Evolutionary conservation across 2,888 invertebrate species (phyloP), one percentile per base, ranked within the genome.

Genomic region (Drosophila nigricruria): DNA sequence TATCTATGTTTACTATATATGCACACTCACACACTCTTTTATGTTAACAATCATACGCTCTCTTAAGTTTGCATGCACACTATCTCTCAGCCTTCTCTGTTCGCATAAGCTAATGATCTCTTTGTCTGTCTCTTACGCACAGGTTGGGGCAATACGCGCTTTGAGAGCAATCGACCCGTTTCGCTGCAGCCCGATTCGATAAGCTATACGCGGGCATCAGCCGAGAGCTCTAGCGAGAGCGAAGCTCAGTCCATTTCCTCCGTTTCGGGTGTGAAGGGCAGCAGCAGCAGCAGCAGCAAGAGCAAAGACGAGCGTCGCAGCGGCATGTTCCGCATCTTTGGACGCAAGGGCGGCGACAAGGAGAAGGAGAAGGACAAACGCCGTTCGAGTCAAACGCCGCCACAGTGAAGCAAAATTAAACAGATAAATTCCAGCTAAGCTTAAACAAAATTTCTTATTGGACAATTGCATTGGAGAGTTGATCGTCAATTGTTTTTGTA

Each of bases 151-250:
- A 89, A 87, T 42, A 83, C 79, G 43, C 92, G 93, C 70, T 92
- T 91, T 70, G 93, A 93, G 66, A 70, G 90, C 64, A 89, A 76
- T 66, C 92, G 93, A 43, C 93, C 93, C 23, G 90, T 92, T n/a
- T 93, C 93, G 10, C 79, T 91, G 63, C 91, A 90, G 64, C 91
- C 92, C 56, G 91, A 92, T 56, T 90, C 92, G 18, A 88, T 93
- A 14, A 90, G 90, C 61, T 85, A 92, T 43, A 88, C 91, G 38
- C 91, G 93, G 20, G 90, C 89, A 3, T 91, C 91, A 2, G 92
- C 93, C 30, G 93, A 93, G 74, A 93, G 93, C 73, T 93, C 93
- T 52, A 93, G 93, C 81, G 93, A 93, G 79, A 93, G 93, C 74
- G 93, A 93, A 79, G 93, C 93, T 40, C 93, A 93, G 81, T 93